These are phyloP conservation scores for Chaetops frenatus DNA, from an alignment of 2,113 vertebrate genomes.

Conservation along the genomic window DNA sequence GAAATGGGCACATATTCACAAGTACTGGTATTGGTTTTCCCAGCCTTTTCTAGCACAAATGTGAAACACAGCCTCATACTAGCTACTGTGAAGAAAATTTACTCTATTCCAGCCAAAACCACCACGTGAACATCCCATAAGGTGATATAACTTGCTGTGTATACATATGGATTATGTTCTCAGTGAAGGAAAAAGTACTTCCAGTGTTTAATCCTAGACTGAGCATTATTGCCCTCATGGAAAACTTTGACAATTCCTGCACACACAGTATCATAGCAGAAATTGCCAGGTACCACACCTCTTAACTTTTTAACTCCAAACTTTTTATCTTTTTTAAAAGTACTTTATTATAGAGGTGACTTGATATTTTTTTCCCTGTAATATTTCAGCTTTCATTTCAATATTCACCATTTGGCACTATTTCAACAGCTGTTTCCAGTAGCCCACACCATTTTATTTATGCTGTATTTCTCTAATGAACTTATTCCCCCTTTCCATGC, in stretches of 20 bases:
- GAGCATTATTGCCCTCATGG: background rate
- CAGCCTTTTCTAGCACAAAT: background rate
- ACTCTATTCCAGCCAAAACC: background rate
- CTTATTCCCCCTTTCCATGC: background rate
- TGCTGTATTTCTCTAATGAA: background rate
- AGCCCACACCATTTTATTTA: background rate
- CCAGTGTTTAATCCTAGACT: background rate
- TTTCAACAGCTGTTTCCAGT: background rate
- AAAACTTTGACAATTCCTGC: background rate
- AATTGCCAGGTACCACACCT: background rate
- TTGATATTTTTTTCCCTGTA: background rate
- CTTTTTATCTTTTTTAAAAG: background rate
- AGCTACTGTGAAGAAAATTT: background rate
- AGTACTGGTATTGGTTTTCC: background rate
- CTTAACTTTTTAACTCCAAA: background rate
- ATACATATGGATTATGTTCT: background rate
- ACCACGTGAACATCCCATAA: background rate
- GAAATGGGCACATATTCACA: background rate
- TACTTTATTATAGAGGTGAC: background rate
- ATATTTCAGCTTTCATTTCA: background rate
- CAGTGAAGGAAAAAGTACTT: background rate
- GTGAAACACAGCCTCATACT: background rate
- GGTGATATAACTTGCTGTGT: background rate
- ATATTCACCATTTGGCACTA: background rate
- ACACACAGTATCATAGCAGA: background rate